Evolutionary conservation across 2,888 invertebrate species (phyloP), one percentile per base, ranked within the genome.

Genomic region (Hetaerina titia): DNA sequence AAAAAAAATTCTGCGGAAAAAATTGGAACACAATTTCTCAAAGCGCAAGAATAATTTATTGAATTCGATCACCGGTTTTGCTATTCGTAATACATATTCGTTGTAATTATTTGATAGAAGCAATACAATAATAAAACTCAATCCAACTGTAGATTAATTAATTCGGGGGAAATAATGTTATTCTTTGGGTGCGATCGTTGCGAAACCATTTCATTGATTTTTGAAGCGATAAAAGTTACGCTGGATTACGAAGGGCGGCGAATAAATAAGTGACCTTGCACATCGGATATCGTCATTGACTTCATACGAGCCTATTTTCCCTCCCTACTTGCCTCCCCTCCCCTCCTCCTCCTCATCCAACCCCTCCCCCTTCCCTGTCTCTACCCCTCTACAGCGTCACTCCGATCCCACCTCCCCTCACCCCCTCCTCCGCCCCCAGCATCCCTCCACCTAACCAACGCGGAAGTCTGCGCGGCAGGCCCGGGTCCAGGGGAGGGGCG

Each of bases 181-280:
- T 17, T 69, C 19, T 22, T n/a, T n/a, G 17, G n/a, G n/a, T 69
- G n/a, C 69, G 69, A n/a, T 17, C n/a, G 69, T 8, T 45, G 45
- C 45, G 45, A 45, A 45, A 45, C 45, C 2, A 60, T 60, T 60
- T 60, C 81, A 31, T 81, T 31, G 31, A 81, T 31, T n/a, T 69
- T 8, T n/a, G 25, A 22, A 9, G 81, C 25, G 81, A 81, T 81
- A 81, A 31, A 81, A 81, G 13, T 81, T 31, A 9, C 31, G 81
- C 31, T 13, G 25, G 13, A n/a, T 8, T 25, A 4, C 81, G 81
- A 81, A 81, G 25, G 81, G 81, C 81, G 31, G 31, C 2, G 31
- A 81, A 81, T 81, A 81, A 81, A 25, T 31, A 31, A 81, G 81
- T 31, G 81, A 89, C 56, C 89, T 89, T 89, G 57, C 89, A 57